Evolutionary conservation across 2,888 invertebrate species (phyloP).

Genomic region (Troides helena): DNA sequence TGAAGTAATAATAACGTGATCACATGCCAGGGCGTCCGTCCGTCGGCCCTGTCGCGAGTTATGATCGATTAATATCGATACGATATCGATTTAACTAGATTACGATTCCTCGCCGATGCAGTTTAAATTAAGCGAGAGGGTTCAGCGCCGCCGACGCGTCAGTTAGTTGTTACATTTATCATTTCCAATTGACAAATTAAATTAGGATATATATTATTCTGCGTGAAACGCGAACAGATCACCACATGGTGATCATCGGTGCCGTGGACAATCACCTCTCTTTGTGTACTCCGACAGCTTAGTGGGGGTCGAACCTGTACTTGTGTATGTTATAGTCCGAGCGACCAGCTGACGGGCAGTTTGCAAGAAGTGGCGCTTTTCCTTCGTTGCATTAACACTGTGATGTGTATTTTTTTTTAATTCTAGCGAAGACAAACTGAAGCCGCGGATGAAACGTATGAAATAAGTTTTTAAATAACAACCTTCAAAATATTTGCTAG

Average conservation of each 20-base stretch:
- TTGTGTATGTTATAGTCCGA: too few relatives aligned
- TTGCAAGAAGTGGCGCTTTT: too few relatives aligned
- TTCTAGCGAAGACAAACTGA: too few relatives aligned
- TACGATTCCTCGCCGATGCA: slow-evolving; percentile 3
- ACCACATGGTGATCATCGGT: neutral
- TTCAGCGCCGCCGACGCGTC: neutral
- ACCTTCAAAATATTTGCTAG: too few relatives aligned
- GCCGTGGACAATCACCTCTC: neutral
- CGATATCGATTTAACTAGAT: slow-evolving; percentile 17
- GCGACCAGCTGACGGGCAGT: too few relatives aligned
- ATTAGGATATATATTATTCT: neutral
- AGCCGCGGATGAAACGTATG: too few relatives aligned
- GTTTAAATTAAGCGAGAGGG: slow-evolving; percentile 16
- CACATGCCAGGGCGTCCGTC: neutral
- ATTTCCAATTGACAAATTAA: slow-evolving; percentile 12
- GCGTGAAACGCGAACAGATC: neutral
- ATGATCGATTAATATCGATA: slow-evolving; percentile 21
- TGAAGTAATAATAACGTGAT: too few relatives aligned
- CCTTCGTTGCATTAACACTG: too few relatives aligned
- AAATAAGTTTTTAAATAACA: too few relatives aligned
- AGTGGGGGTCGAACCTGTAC: too few relatives aligned
- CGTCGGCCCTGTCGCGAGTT: neutral
- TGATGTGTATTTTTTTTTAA: too few relatives aligned
- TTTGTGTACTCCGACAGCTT: too few relatives aligned
- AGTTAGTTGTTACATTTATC: slow-evolving; percentile 7